These are phyloP conservation scores for Ephydatia muelleri DNA, from an alignment of 37 sponge, comb jelly and placozoan species.

Conservation along the genomic window DNA sequence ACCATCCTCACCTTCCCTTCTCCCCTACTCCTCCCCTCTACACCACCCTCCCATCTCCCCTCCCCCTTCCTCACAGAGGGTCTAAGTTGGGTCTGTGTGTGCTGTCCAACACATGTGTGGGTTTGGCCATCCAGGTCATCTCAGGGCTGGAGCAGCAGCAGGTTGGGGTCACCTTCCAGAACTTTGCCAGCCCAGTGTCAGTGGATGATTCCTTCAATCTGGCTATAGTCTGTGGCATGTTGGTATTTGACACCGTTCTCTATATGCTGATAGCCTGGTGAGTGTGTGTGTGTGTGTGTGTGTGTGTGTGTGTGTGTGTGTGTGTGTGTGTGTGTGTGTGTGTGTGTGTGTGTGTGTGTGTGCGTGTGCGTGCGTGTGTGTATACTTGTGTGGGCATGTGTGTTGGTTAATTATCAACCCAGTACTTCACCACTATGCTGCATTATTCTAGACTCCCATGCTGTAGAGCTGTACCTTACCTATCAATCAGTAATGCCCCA, in stretches of 20 bases:
- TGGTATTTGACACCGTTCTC: constrained; percentile 74
- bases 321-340: constrained; percentile 8
- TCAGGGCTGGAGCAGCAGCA: constrained; percentile 63
- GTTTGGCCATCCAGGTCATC: constrained; percentile 66
- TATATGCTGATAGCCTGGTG: constrained; percentile 91
- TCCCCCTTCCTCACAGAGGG: constrained; percentile 37
- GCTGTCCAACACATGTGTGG: constrained; percentile 85
- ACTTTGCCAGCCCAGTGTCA: constrained; percentile 61
- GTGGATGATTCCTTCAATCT: constrained; percentile 77
- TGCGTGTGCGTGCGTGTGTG: constrained; percentile 9
- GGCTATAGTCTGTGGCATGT: constrained; percentile 73
- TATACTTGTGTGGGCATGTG: too few species aligned
- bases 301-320: constrained; percentile 11
- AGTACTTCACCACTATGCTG: too few species aligned
- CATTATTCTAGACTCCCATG: too few species aligned
- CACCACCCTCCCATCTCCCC: background rate
- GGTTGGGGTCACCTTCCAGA: constrained; percentile 72
- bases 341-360: constrained; percentile 17
- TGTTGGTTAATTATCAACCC: too few species aligned
- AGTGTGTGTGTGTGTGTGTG: constrained; percentile 14
- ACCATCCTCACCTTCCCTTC: constrained; percentile 4
- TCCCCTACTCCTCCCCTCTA: background rate
- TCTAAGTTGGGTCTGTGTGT: constrained; percentile 64
- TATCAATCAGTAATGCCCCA: too few species aligned
- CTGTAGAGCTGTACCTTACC: too few species aligned